Evolutionary conservation across 1,140 invertebrate species (phyloP).

Genomic region (Ridgeia piscesae): DNA sequence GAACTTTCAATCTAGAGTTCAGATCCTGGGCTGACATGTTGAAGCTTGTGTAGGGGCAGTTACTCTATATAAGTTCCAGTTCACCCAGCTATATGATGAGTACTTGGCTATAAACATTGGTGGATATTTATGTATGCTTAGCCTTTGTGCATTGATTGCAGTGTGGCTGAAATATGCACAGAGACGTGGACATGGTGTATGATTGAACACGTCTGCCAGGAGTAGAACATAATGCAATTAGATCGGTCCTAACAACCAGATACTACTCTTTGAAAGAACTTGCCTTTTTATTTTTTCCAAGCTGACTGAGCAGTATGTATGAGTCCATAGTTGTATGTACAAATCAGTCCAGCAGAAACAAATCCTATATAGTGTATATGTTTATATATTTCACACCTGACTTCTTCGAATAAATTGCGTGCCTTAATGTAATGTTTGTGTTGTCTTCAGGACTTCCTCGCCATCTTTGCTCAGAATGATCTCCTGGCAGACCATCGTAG

Average conservation of each 20-base stretch:
- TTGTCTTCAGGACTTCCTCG: background rate
- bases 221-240: background rate
- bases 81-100: background rate
- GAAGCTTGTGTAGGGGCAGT: background rate
- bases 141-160: background rate
- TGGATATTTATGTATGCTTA: background rate
- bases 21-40: background rate
- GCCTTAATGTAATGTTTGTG: background rate
- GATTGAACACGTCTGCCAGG: background rate
- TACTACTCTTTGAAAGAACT: background rate
- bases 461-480: conserved; percentile 7
- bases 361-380: no score
- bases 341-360: no score
- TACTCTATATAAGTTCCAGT: background rate
- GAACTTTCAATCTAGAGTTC: background rate
- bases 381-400: no score
- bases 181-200: background rate
- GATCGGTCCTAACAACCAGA: background rate
- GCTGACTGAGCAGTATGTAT: background rate
- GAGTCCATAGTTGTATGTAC: no score
- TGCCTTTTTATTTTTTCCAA: background rate
- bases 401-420: no score
- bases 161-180: background rate
- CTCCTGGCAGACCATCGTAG: background rate
- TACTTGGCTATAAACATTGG: no score